A percentile compares a stretch with the other conserved stretches of the same genome.
Evolutionary conservation across 2,113 vertebrate genomes (phyloP).

Genomic region (Ardeotis arabs): DNA sequence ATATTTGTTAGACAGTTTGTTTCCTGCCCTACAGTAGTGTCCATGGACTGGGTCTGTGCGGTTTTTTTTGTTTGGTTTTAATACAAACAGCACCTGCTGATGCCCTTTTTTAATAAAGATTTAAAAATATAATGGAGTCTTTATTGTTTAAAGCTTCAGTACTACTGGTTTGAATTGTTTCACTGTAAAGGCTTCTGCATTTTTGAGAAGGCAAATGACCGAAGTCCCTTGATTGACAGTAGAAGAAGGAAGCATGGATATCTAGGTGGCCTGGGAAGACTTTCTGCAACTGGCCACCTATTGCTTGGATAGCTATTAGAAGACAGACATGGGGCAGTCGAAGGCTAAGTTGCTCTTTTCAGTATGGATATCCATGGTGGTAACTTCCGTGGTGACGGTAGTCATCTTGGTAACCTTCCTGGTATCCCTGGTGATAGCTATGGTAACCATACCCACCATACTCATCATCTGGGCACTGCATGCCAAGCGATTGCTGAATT

Average conservation of each 20-base stretch:
- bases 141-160: constrained; percentile 64
- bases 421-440: constrained; percentile 90
- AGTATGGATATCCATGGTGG: constrained; percentile 93
- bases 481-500: constrained; percentile 95
- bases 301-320: constrained; percentile 52
- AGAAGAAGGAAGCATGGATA: constrained; percentile 26
- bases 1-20: constrained; percentile 46
- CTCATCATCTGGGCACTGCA: constrained; percentile 96
- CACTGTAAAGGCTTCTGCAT: constrained; percentile 44
- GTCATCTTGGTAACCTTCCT: constrained; percentile 92
- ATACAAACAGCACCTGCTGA: constrained; percentile 42
- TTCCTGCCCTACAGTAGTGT: constrained; percentile 69
- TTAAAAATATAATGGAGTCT: constrained; percentile 62
- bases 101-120: constrained; percentile 41
- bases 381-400: constrained; percentile 83
- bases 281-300: constrained; percentile 18
- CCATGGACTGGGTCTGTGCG: neutral
- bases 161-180: constrained; percentile 58
- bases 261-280: constrained; percentile 28
- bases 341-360: constrained; percentile 57
- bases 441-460: constrained; percentile 97
- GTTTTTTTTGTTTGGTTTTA: neutral
- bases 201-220: constrained; percentile 65
- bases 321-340: neutral
- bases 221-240: constrained; percentile 51